These are phyloP conservation scores for Oncopodura yosiiana DNA, from an alignment of 1,140 invertebrate species.

Conservation along the genomic window DNA sequence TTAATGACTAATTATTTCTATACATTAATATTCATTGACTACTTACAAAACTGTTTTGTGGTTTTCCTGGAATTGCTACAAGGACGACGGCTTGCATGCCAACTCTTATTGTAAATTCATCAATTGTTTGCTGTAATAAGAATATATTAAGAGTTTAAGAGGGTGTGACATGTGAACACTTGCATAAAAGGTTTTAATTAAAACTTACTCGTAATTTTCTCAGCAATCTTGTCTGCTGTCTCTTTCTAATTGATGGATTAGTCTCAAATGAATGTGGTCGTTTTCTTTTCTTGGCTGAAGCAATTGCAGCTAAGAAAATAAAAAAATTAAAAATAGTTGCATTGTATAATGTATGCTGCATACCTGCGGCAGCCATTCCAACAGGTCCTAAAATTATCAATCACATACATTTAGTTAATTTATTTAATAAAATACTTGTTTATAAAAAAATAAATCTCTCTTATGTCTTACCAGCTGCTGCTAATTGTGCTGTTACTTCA, in stretches of 20 bases:
- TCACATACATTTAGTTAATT: constrained; percentile 1
- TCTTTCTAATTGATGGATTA: constrained; percentile 89
- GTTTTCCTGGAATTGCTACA: constrained; percentile 92
- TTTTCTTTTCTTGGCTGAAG: constrained; percentile 90
- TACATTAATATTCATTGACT: constrained; percentile 52
- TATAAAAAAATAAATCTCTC: constrained; percentile 11
- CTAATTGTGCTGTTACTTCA: constrained; percentile 89
- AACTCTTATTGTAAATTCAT: constrained; percentile 91
- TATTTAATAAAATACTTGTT: background rate
- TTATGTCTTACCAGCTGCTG: constrained; percentile 77
- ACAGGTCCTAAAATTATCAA: constrained; percentile 62
- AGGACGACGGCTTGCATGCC: constrained; percentile 95
- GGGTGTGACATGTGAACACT: too few species aligned
- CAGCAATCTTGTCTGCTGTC: constrained; percentile 88
- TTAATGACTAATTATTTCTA: constrained; percentile 35
- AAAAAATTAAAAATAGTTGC: too few species aligned
- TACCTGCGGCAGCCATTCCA: constrained; percentile 89
- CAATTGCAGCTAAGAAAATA: constrained; percentile 94
- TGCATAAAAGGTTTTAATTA: background rate
- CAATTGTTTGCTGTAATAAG: constrained; percentile 85
- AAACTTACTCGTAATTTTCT: constrained; percentile 67
- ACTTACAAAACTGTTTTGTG: constrained; percentile 85
- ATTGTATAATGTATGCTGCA: too few species aligned
- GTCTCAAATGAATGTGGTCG: constrained; percentile 94
- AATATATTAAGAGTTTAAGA: constrained; percentile 9